Evolutionary conservation across 2,888 invertebrate genomes (phyloP), one percentile per base, ranked within the genome.

Genomic region (Epinotia nisella): DNA sequence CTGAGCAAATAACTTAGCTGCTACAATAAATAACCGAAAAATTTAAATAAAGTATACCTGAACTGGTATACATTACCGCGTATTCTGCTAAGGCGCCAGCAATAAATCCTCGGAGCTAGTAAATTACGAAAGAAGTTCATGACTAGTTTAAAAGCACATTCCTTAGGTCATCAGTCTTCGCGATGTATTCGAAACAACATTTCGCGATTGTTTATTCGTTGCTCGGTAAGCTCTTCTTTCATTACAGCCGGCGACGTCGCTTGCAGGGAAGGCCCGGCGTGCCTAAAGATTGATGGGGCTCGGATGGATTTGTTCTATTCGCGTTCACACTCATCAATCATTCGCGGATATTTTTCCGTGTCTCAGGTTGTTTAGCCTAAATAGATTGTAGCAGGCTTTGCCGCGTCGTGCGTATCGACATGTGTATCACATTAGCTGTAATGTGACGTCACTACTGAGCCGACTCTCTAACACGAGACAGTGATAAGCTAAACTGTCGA

Each of bases 271-370:
- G 80, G 83, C 85, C 85, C 84, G 79, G 79, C 78, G 80, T 79
- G 82, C 79, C 81, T 85, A 85, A 92, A 93, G 93, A 93, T 93
- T 93, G 93, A 93, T 93, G 91, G 87, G 84, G 80, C 82, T 82
- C 79, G 85, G 89, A 92, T 91, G 92, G 93, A 93, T 93, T 93
- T 92, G 93, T 93, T 93, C 92, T 91, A 93, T 93, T 91, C 92
- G 89, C 87, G 90, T 86, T 85, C 86, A 81, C 84, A 84, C 89
- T 92, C 93, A 93, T 93, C 93, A 91, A 93, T 93, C 93, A 93
- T 93, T 90, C 85, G 88, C 87, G 90, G 89, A 92, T 93, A 93
- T 93, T 93, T 93, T 93, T 92, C 91, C 92, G 86, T 92, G 91
- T 93, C 90, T 89, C 89, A 88, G 90, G 90, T 91, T 93, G 90